Evolutionary conservation across 2,888 invertebrate species (phyloP), one percentile per base, ranked within the genome.

Genomic region (Corythucha ciliata): DNA sequence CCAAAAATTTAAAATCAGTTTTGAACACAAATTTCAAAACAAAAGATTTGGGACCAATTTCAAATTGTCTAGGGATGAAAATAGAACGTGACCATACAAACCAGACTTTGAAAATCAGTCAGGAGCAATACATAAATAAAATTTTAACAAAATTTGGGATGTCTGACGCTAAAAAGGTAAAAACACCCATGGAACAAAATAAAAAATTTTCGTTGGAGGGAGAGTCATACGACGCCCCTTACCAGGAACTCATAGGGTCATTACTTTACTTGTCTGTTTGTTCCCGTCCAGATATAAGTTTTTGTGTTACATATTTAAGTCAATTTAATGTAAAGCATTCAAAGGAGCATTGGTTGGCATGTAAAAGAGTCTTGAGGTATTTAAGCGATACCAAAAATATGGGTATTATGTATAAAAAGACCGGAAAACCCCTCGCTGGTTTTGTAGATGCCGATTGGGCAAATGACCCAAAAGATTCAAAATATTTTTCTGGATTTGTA

Each of bases 391-490:
- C 45, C 1, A 32, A 7, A 21, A 10, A 4, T 10, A 12, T 20
- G 14, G 45, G 45, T 20, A 20, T 45, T 3, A 24, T 18, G 1
- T 45, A 18, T 12, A 4, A n/a, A 1, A 45, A 45, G 22, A 14
- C 45, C 2, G 20, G 20, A 22, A 10, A 1, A 5, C 2, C 4
- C 3, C 21, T 32, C 3, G n/a, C 8, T 22, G 14, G 33, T 2
- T 45, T 4, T 21, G 45, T 32, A 10, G 45, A 45, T 32, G 21
- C 45, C 2, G 33, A 45, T 16, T 45, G 45, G 45, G 45, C 10
- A 18, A 32, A 45, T 12, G 21, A 45, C 24, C 1, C 12, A 1
- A 6, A n/a, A 12, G 32, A 32, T 32, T 4, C 21, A 6, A 45
- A 24, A 32, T 45, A 32, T 10, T 45, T 14, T 21, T 45, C 45